Conservation (phyloP, 2,797 vertebrate species). For the Diglossa cyanea region DNA sequence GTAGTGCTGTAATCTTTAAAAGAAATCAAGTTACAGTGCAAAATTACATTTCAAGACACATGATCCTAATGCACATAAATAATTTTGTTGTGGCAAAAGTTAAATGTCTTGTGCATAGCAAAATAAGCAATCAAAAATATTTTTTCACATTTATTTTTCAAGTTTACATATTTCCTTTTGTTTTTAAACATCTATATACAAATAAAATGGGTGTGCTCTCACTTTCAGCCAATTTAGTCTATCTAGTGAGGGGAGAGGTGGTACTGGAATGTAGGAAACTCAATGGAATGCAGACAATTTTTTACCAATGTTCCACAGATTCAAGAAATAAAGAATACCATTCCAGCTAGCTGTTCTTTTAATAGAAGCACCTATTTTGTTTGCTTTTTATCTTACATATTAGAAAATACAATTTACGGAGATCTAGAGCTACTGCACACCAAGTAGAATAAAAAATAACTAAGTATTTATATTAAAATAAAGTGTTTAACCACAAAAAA, state of each 20-base stretch:
- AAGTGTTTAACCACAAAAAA: conserved; percentile 84
- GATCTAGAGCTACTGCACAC: conserved; percentile 68
- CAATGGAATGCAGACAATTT: conserved; percentile 73
- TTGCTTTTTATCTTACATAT: conserved; percentile 38
- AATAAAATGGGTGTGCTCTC: conserved; percentile 67
- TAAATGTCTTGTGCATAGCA: conserved; percentile 74
- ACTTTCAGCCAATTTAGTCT: conserved; percentile 49
- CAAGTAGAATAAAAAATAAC: conserved; percentile 76
- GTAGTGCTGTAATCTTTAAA: conserved; percentile 58
- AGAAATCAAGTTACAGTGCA: conserved; percentile 69
- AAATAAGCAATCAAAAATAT: conserved; percentile 73
- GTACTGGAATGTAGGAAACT: conserved; percentile 72
- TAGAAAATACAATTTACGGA: conserved; percentile 63
- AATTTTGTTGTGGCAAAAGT: conserved; percentile 53
- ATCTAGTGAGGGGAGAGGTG: neutral
- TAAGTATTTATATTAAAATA: conserved; percentile 85
- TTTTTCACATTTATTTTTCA: conserved; percentile 77
- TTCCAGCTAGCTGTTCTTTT: conserved; percentile 67
- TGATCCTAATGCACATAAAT: conserved; percentile 31
- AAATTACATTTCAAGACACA: conserved; percentile 67
- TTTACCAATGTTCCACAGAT: conserved; percentile 53
- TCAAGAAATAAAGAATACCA: conserved; percentile 45
- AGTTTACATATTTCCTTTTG: conserved; percentile 66
- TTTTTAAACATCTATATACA: conserved; percentile 68
- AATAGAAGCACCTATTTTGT: conserved; percentile 70